Conservation (phyloP, 2,888 invertebrate genomes). For the Abscondita cerata region DNA sequence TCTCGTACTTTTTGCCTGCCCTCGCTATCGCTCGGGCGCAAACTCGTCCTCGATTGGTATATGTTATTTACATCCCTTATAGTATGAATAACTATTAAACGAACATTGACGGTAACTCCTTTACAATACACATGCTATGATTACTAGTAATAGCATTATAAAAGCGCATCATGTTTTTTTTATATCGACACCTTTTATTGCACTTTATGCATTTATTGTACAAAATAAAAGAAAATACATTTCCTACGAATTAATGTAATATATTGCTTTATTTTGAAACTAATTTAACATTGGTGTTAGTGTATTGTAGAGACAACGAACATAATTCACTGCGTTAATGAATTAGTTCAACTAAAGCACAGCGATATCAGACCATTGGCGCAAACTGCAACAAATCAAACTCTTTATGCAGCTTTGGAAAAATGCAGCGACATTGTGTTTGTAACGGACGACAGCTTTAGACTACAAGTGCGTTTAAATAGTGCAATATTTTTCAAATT, state of each 20-base stretch:
- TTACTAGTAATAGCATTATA: no score
- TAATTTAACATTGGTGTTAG: constrained; percentile 57
- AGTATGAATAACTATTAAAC: no score
- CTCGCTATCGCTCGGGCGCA: no score
- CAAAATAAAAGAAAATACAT: no score
- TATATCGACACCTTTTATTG: no score
- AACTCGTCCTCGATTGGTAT: no score
- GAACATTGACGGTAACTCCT: no score
- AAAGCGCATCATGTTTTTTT: no score
- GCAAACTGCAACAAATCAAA: constrained; percentile 80
- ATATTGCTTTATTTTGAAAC: not conserved
- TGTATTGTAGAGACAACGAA: constrained; percentile 73
- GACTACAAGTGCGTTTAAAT: constrained; percentile 72
- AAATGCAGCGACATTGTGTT: constrained; percentile 86
- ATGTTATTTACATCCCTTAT: no score
- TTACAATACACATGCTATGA: no score
- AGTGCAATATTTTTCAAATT: not conserved
- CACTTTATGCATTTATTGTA: no score
- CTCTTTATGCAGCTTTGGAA: constrained; percentile 86
- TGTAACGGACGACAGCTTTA: constrained; percentile 84
- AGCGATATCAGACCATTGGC: constrained; percentile 78
- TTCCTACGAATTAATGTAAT: not conserved
- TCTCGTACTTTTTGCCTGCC: no score
- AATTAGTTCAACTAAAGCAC: constrained; percentile 81
- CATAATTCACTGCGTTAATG: constrained; percentile 67